A percentile compares a stretch with the other conserved stretches of the same genome.
These are phyloP conservation scores for Herpailurus yagouaroundi DNA, from an alignment of 2,113 vertebrate species.

Conservation along the genomic window DNA sequence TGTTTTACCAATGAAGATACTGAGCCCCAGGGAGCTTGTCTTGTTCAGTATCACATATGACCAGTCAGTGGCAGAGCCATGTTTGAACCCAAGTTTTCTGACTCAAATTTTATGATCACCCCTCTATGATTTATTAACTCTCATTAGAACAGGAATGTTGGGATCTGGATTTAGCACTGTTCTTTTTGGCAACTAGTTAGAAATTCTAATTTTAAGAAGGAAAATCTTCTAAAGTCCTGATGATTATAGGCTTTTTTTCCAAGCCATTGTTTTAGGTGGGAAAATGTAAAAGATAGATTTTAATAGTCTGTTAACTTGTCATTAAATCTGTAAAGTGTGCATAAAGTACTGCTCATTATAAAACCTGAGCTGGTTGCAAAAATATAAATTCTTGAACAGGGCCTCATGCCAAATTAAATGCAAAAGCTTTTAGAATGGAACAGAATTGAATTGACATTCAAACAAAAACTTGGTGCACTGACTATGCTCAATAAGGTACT, in stretches of 20 bases:
- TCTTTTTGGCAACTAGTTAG: slow-evolving; percentile 45
- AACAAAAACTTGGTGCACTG: neutral
- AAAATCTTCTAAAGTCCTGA: slow-evolving; percentile 50
- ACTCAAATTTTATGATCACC: neutral
- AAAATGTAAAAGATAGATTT: slow-evolving; percentile 27
- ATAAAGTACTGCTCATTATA: slow-evolving; percentile 27
- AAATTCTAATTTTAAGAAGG: slow-evolving; percentile 17
- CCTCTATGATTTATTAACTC: neutral
- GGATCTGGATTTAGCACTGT: neutral
- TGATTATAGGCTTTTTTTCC: neutral
- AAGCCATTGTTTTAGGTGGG: slow-evolving; percentile 34
- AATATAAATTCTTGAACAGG: neutral
- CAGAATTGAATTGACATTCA: neutral
- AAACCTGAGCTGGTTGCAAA: slow-evolving; percentile 42
- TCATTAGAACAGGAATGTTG: slow-evolving; percentile 50
- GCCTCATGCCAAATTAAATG: slow-evolving; percentile 13
- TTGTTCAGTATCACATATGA: neutral
- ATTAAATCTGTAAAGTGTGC: slow-evolving; percentile 26
- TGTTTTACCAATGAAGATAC: neutral
- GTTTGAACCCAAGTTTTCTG: slow-evolving; percentile 41
- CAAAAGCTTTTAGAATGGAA: neutral
- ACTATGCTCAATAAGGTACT: neutral
- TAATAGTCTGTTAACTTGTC: slow-evolving; percentile 22
- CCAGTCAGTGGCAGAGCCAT: neutral
- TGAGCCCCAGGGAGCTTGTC: neutral